These are phyloP conservation scores for Kryphioiulus occultus DNA, from an alignment of 2,888 invertebrate species.

Conservation along the genomic window DNA sequence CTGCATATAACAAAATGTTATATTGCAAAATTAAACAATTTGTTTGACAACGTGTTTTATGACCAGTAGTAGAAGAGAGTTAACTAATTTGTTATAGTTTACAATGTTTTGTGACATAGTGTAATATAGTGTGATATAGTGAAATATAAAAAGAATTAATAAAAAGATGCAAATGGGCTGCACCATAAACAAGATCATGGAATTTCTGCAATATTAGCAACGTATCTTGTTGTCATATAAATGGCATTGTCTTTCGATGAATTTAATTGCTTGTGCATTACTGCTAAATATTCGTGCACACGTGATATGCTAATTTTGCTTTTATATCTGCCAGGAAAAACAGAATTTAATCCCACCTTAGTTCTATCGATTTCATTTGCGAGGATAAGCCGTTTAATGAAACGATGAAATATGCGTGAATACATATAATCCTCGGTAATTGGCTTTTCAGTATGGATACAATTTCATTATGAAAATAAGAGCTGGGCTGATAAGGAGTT, in stretches of 20 bases:
- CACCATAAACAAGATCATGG: too few relatives aligned
- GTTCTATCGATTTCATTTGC: conserved; percentile 32
- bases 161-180: too few relatives aligned
- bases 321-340: not conserved
- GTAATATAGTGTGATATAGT: too few relatives aligned
- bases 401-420: conserved; percentile 40
- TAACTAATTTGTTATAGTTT: too few relatives aligned
- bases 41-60: too few relatives aligned
- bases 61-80: too few relatives aligned
- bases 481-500: conserved; percentile 4
- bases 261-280: not conserved
- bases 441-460: conserved; percentile 31
- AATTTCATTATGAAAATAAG: conserved; percentile 36
- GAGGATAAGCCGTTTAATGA: conserved; percentile 29
- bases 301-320: not conserved
- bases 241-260: not conserved
- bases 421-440: conserved; percentile 22
- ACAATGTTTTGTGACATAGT: too few relatives aligned
- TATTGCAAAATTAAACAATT: too few relatives aligned
- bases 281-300: not conserved
- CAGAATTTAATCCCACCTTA: conserved; percentile 27
- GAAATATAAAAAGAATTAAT: too few relatives aligned
- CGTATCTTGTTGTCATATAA: too few relatives aligned
- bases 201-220: too few relatives aligned
- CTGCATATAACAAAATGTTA: too few relatives aligned